Evolutionary conservation across 2,888 invertebrate genomes (phyloP).

Genomic region (Agrotis clavis): DNA sequence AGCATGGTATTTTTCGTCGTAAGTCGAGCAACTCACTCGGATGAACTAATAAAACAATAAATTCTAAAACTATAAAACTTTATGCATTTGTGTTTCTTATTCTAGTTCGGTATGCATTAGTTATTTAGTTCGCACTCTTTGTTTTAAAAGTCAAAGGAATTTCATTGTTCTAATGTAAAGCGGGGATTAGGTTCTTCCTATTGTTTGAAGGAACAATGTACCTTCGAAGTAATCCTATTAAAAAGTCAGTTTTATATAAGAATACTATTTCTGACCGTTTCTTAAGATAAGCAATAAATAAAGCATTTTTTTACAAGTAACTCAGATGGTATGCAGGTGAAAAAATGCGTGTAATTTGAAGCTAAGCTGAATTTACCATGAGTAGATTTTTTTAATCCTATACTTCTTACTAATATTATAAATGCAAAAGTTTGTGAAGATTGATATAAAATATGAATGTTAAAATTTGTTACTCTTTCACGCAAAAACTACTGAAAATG

Average conservation of each 20-base stretch:
- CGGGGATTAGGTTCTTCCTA: neutral
- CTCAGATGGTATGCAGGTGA: neutral
- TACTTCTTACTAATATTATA: too few species aligned
- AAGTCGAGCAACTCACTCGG: neutral
- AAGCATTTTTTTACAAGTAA: neutral
- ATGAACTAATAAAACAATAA: neutral
- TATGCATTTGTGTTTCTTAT: neutral
- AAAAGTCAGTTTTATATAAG: too few species aligned
- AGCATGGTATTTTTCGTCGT: slow-evolving; percentile 7
- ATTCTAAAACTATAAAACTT: neutral
- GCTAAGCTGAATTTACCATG: neutral
- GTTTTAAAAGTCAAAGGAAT: neutral
- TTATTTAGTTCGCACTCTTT: neutral
- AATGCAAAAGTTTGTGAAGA: too few species aligned
- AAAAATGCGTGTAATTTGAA: neutral
- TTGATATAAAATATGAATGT: too few species aligned
- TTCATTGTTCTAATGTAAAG: slow-evolving; percentile 14
- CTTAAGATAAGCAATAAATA: neutral
- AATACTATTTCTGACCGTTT: too few species aligned
- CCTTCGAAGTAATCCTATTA: slow-evolving; percentile 7
- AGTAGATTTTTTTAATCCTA: too few species aligned
- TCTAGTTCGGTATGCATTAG: neutral
- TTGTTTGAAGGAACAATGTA: slow-evolving; percentile 17
- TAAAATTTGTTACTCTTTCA: too few species aligned
- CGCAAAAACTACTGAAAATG: too few species aligned